Base-by-base conservation (phyloP, 2,113 vertebrate species). In the Macroglossus sobrinus region DNA sequence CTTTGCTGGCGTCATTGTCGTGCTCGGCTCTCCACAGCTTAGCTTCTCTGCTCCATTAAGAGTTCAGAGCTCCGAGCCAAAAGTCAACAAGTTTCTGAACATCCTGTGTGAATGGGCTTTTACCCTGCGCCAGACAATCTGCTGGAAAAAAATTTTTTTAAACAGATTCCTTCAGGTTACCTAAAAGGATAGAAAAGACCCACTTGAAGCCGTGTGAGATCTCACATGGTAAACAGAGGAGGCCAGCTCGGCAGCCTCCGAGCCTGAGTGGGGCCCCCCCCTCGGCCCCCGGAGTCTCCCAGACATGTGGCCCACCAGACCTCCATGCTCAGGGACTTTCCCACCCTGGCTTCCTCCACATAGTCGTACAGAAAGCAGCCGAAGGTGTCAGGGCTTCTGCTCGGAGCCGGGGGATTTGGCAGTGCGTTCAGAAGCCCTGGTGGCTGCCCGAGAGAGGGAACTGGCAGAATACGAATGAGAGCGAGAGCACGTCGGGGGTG, bases 401-500 rank as follows among this genome's bases (percentile, higher is more conserved):
- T 59, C 7, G 12, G 72, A 81, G 79, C 47, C 47, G 45, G 26
- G 28, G 55, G 14, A 3, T 11, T 30, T 79, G 84, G 50, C 75
- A 0, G 0, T 26, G 35, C 61, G 40, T 85, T 59, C 72, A 38
- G 68, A 84, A 79, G 94, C 43, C 1, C 76, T 35, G 64, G 35
- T 12, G 43, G 5, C 74, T 33, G 15, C 16, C 81, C n/a, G 72
- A 53, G 53, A 85, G 50, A 81, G 47, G 53, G 30, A 33, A 38
- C 91, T 50, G 76, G 50, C 53, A 43, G 76, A 82, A 22, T 35
- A 4, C 26, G 40, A 68, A 45, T 16, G 43, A 57, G 55, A 79
- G 55, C 0, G 0, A 43, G 82, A 40, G 71, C 0, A 5, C 47
- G 0, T 40, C 53, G 5, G 47, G 19, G 30, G 40, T 45, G 33